Evolutionary conservation across 2,797 vertebrate species (phyloP).

Genomic region (Melanotaenia maccullochi): DNA sequence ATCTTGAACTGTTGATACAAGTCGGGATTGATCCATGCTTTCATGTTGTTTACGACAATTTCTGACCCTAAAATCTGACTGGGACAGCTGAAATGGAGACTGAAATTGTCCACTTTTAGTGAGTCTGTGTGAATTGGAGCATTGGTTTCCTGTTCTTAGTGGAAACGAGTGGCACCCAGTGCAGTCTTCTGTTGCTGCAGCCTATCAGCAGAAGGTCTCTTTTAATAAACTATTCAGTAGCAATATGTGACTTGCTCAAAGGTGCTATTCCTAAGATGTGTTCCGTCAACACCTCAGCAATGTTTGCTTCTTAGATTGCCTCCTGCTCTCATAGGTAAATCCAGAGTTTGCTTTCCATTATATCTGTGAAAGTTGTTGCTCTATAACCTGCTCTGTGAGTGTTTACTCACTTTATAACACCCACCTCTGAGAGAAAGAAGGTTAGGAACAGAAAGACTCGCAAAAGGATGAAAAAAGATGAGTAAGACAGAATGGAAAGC

Average conservation of each 20-base stretch:
- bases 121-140: neutral
- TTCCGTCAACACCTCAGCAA: slow-evolving; percentile 12
- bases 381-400: slow-evolving; percentile 41
- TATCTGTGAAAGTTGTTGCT: slow-evolving; percentile 37
- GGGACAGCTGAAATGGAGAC: slow-evolving; percentile 9
- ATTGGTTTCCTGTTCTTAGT: neutral
- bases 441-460: slow-evolving; percentile 43
- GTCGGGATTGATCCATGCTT: slow-evolving; percentile 48
- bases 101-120: too few relatives aligned
- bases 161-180: neutral
- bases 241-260: slow-evolving; percentile 6
- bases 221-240: neutral
- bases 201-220: neutral
- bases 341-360: slow-evolving; percentile 35
- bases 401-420: slow-evolving; percentile 51
- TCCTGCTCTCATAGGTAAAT: slow-evolving; percentile 21
- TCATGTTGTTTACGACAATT: slow-evolving; percentile 52
- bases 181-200: too few relatives aligned
- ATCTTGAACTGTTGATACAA: neutral
- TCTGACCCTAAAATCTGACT: slow-evolving; percentile 36
- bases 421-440: slow-evolving; percentile 20
- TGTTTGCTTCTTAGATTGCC: slow-evolving; percentile 27
- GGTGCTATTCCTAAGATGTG: neutral
- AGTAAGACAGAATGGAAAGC: slow-evolving; percentile 40
- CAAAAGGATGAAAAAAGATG: slow-evolving; percentile 50